phyloP scores from a whole-genome alignment of 2,888 invertebrate genomes.

The Pachycephus smyrnensis region DNA sequence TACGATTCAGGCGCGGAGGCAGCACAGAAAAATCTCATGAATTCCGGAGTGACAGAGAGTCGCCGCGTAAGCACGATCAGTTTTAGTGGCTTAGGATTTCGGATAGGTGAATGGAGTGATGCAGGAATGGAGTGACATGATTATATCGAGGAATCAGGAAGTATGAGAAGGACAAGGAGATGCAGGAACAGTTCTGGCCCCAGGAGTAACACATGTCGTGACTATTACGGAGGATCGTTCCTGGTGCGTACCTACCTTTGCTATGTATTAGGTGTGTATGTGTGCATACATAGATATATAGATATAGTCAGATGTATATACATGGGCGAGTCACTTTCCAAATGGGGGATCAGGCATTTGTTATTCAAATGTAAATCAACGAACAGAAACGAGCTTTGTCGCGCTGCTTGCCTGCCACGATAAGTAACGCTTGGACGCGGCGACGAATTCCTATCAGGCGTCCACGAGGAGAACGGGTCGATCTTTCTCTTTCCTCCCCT shows the following conservation, averaged over 20 bases:
- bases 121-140: no score
- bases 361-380: conserved; percentile 10
- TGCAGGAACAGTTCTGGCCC: neutral
- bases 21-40: neutral
- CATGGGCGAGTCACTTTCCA: neutral
- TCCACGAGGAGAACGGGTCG: neutral
- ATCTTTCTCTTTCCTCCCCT: neutral
- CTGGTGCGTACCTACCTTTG: neutral
- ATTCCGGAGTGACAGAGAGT: neutral
- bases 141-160: neutral
- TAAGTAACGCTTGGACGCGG: neutral
- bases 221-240: neutral
- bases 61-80: neutral
- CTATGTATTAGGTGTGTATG: neutral
- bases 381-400: neutral
- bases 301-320: neutral
- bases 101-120: no score
- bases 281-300: neutral
- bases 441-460: neutral
- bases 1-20: neutral
- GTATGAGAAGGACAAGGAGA: neutral
- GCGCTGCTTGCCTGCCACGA: neutral
- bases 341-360: neutral
- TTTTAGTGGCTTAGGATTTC: neutral
- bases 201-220: neutral